A percentile compares a stretch with the other conserved stretches of the same genome.
These are phyloP conservation scores for Volucella bombylans DNA, from an alignment of 2,888 invertebrate species.

Conservation along the genomic window DNA sequence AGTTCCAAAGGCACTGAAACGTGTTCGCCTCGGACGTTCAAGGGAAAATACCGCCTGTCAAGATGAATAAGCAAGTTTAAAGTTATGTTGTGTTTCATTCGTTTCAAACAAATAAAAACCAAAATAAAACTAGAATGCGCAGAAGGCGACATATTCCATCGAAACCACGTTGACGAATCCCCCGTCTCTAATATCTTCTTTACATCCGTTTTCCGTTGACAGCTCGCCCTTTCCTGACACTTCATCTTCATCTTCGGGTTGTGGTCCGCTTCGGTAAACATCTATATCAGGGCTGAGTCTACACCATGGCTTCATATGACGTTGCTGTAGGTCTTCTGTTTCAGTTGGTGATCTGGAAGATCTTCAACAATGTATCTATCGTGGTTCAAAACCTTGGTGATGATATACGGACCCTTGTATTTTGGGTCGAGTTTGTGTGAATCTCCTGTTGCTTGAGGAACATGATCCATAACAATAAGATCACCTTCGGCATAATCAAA, in stretches of 20 bases:
- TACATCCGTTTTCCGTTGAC: neutral
- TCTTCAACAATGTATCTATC: conserved; percentile 46
- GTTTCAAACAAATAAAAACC: no score
- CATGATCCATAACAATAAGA: conserved; percentile 7
- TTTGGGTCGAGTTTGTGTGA: neutral
- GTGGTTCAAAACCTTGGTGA: conserved; percentile 29
- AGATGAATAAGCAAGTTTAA: no score
- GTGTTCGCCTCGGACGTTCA: no score
- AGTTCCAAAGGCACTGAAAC: no score
- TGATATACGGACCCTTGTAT: neutral
- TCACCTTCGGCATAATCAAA: no score
- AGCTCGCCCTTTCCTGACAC: no score
- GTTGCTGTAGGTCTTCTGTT: conserved; percentile 34
- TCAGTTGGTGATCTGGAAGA: conserved; percentile 32
- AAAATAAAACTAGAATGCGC: no score
- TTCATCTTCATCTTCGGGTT: neutral
- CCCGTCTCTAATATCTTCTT: neutral
- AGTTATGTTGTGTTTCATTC: no score
- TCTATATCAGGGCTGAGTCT: conserved; percentile 13
- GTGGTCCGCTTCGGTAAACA: neutral
- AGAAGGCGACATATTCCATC: no score
- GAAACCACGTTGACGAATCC: neutral
- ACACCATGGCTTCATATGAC: conserved; percentile 49
- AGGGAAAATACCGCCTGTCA: no score
- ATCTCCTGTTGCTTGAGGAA: no score